A percentile compares a stretch with the other conserved stretches of the same genome.
These are phyloP conservation scores for Tenthredo distinguenda DNA, from an alignment of 2,888 invertebrate genomes.

Conservation along the genomic window DNA sequence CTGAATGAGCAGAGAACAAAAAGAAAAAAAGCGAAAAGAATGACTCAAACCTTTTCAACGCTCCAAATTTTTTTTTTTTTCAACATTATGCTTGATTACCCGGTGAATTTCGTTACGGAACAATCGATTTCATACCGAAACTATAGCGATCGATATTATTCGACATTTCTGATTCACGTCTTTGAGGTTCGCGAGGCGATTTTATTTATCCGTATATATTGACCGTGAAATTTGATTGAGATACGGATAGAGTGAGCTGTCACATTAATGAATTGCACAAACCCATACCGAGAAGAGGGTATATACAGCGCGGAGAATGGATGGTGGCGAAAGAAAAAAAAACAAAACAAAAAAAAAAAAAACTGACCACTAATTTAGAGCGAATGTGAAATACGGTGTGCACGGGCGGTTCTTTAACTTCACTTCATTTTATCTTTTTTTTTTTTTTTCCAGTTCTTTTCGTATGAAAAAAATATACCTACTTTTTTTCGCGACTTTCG, in stretches of 20 bases:
- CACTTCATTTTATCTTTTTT: not conserved
- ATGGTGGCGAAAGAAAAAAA: not conserved
- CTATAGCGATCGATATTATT: not conserved
- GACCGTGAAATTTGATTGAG: conserved; percentile 41
- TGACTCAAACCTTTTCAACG: not conserved
- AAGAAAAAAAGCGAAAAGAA: not conserved
- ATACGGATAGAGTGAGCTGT: conserved; percentile 18
- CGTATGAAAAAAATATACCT: not conserved
- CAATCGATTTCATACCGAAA: not conserved
- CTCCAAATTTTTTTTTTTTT: not conserved
- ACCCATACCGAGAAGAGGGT: not conserved
- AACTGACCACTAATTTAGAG: not conserved
- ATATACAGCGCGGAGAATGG: not conserved
- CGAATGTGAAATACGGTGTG: not conserved
- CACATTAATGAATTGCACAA: conserved; percentile 11
- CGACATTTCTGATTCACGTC: not conserved
- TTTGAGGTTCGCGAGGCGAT: not conserved
- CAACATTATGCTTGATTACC: not conserved
- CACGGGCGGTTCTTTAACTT: no score
- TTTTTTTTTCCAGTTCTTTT: not conserved
- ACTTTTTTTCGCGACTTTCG: no score
- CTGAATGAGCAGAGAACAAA: not conserved
- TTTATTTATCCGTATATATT: conserved; percentile 1
- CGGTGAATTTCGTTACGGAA: not conserved
- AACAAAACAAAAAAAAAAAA: not conserved